Percentiles rank a stretch among this genome's conserved stretches.
phyloP scores from a whole-genome alignment of 1,140 invertebrate genomes.

The Carposina sasakii region DNA sequence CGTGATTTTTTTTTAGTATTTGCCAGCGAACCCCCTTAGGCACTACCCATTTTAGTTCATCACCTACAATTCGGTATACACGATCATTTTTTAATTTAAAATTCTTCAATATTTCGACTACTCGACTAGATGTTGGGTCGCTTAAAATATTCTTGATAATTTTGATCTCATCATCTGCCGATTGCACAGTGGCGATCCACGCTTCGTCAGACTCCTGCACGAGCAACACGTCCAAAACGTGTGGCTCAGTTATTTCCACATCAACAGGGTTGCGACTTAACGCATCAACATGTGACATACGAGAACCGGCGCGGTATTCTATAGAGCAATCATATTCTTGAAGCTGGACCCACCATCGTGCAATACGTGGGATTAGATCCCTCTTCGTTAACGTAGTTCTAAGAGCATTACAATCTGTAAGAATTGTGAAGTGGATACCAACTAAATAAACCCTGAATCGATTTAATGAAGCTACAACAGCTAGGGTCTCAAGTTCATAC shows the following conservation, averaged over 20 bases:
- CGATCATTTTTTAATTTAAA: constrained; percentile 14
- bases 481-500: constrained; percentile 39
- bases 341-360: constrained; percentile 35
- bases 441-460: constrained; percentile 55
- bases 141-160: constrained; percentile 18
- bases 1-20: constrained; percentile 36
- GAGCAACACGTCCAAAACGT: constrained; percentile 8
- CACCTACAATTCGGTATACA: constrained; percentile 27
- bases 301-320: constrained; percentile 31
- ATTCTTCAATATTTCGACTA: constrained; percentile 16
- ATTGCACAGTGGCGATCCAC: constrained; percentile 30
- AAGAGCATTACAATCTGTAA: constrained; percentile 33
- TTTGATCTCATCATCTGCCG: constrained; percentile 15
- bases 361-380: constrained; percentile 26
- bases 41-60: constrained; percentile 30
- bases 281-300: constrained; percentile 45
- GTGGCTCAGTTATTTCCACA: neutral
- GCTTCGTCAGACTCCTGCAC: constrained; percentile 11
- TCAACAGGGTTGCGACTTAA: constrained; percentile 31
- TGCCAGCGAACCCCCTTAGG: constrained; percentile 32
- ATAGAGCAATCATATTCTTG: constrained; percentile 38
- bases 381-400: constrained; percentile 25
- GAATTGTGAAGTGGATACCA: constrained; percentile 27
- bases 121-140: constrained; percentile 6
- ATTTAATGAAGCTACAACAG: constrained; percentile 31